Percentiles rank a stretch among this genome's conserved stretches.
Conservation (phyloP, 2,113 vertebrate genomes). For the Burhinus bistriatus region DNA sequence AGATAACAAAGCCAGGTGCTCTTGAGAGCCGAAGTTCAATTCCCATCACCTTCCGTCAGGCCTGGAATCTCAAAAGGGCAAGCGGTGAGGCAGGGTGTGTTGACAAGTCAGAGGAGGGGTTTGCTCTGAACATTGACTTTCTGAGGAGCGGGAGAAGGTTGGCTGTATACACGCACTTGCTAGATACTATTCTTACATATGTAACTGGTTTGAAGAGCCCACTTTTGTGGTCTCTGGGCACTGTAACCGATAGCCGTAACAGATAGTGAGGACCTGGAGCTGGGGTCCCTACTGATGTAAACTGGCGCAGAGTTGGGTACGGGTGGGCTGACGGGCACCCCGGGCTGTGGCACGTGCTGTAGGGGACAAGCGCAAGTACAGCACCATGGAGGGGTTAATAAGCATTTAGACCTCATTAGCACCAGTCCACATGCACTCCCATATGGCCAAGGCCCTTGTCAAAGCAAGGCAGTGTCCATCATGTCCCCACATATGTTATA, state of each 20-base stretch:
- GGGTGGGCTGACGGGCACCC: neutral
- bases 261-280: neutral
- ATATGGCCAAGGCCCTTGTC: neutral
- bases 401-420: neutral
- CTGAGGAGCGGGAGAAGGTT: constrained; percentile 66
- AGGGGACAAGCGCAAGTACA: neutral
- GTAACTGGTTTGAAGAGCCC: constrained; percentile 49
- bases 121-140: constrained; percentile 66
- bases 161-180: constrained; percentile 50
- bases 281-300: neutral
- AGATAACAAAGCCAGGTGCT: constrained; percentile 73
- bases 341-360: fast-evolving
- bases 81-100: constrained; percentile 54
- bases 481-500: neutral
- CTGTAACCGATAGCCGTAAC: neutral
- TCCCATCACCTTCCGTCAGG: constrained; percentile 57
- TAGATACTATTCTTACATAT: constrained; percentile 30
- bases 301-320: neutral
- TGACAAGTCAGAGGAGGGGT: constrained; percentile 74
- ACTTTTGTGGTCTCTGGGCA: neutral
- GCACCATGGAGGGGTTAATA: neutral
- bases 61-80: constrained; percentile 64
- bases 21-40: constrained; percentile 70
- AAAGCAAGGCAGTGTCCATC: neutral
- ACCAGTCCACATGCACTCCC: neutral